phyloP scores from a whole-genome alignment of 2,113 vertebrate species.

The Aspidoscelis tigris region DNA sequence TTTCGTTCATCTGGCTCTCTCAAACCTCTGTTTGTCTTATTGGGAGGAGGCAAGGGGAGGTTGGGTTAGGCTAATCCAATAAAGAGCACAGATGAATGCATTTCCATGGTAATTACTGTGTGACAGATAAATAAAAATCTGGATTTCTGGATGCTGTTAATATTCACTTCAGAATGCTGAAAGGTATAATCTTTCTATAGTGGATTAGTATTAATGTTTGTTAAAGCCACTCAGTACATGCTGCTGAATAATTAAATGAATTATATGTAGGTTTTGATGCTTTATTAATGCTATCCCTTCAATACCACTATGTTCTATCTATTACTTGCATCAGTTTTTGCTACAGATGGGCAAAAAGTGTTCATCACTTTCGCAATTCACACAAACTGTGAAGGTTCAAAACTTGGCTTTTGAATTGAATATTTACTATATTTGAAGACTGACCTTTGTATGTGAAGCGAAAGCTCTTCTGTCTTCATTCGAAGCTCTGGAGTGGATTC shows the following conservation, averaged over 20 bases:
- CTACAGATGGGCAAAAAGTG: too few relatives aligned
- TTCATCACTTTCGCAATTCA: too few relatives aligned
- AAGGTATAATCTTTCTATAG: slow-evolving; percentile 17
- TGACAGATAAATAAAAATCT: neutral
- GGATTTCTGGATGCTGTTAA: neutral
- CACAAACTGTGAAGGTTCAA: too few relatives aligned
- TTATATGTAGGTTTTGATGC: neutral
- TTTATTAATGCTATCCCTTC: neutral
- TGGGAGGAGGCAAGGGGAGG: too few relatives aligned
- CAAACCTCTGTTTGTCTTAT: neutral
- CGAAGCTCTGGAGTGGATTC: too few relatives aligned
- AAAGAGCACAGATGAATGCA: neutral
- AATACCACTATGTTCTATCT: neutral
- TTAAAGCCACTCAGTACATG: neutral
- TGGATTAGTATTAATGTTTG: slow-evolving; percentile 3
- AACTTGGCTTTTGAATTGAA: too few relatives aligned
- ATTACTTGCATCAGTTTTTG: neutral
- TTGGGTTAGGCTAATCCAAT: slow-evolving; percentile 9
- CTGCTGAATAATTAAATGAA: neutral
- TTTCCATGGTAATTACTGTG: neutral
- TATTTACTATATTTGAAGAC: too few relatives aligned
- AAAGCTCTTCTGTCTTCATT: too few relatives aligned
- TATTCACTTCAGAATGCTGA: slow-evolving; percentile 13
- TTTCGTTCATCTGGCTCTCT: neutral
- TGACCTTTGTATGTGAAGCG: too few relatives aligned